Evolutionary conservation across 2,888 invertebrate species (phyloP).

Genomic region (Hydraecia micacea): DNA sequence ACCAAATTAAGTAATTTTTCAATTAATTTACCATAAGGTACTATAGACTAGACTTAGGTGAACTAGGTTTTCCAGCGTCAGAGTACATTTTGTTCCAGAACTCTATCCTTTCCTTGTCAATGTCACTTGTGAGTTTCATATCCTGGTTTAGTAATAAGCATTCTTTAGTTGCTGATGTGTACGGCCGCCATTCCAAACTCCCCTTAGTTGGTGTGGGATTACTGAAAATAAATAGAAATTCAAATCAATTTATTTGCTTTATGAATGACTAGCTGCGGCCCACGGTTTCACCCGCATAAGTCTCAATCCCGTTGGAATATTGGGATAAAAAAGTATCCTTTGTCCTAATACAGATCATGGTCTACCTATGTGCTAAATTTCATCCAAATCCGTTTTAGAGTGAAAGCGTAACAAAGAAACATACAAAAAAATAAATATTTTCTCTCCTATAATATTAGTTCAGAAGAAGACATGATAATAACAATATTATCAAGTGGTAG

Average conservation of each 20-base stretch:
- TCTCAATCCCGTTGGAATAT: not conserved
- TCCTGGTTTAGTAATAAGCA: slow-evolving; percentile 79
- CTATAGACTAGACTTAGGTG: slow-evolving; percentile 67
- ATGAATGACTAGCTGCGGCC: not conserved
- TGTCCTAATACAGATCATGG: not conserved
- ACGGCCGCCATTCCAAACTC: slow-evolving; percentile 80
- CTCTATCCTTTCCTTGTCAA: slow-evolving; percentile 77
- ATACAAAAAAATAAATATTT: not conserved
- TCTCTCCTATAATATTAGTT: not conserved
- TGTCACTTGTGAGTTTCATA: slow-evolving; percentile 71
- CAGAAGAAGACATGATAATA: not conserved
- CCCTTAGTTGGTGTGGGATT: slow-evolving; percentile 75
- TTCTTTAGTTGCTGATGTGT: slow-evolving; percentile 71
- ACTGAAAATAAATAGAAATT: slow-evolving; percentile 67
- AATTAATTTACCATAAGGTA: not conserved
- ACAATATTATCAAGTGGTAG: not conserved
- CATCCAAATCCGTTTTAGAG: not conserved
- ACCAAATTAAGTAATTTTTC: not conserved
- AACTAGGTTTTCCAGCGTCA: slow-evolving; percentile 74
- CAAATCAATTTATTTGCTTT: not conserved
- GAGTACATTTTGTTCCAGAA: slow-evolving; percentile 85
- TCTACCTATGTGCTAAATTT: not conserved
- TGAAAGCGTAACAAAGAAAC: not conserved
- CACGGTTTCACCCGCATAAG: not conserved
- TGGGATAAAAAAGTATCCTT: not conserved